Conservation (phyloP, 2,888 invertebrate species). For the Formica aserva region DNA sequence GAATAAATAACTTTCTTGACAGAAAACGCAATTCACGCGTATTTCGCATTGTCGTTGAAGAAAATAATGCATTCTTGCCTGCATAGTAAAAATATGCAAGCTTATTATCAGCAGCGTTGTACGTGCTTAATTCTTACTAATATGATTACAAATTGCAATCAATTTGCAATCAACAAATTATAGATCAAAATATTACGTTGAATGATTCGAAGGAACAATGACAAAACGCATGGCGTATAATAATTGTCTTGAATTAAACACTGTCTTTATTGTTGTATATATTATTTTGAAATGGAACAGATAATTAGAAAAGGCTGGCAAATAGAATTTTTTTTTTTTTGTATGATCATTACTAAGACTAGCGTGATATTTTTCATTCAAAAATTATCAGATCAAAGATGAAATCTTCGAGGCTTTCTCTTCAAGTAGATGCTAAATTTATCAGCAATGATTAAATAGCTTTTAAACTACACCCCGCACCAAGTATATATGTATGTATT, state of each 20-base stretch:
- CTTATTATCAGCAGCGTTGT: slow-evolving; percentile 39
- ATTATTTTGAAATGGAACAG: background rate
- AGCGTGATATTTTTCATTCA: background rate
- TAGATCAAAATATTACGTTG: background rate
- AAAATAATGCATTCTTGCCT: slow-evolving; percentile 3
- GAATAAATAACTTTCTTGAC: slow-evolving; percentile 31
- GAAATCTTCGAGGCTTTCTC: background rate
- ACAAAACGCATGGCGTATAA: background rate
- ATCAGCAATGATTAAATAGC: slow-evolving; percentile 16
- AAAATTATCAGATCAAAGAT: slow-evolving; percentile 20
- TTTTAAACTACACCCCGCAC: background rate
- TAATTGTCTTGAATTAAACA: background rate
- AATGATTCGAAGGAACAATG: slow-evolving; percentile 2
- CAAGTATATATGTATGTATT: background rate
- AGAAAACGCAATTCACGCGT: slow-evolving; percentile 39
- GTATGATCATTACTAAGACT: background rate
- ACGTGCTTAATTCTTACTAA: slow-evolving; percentile 47
- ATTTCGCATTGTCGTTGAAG: slow-evolving; percentile 7
- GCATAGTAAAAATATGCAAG: background rate
- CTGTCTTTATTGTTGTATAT: background rate
- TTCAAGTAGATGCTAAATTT: slow-evolving; percentile 38
- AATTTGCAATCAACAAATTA: background rate
- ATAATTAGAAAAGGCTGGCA: background rate
- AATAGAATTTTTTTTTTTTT: slow-evolving; percentile 4
- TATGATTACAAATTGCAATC: slow-evolving; percentile 53